A percentile compares a stretch with the other conserved stretches of the same genome.
Conservation (phyloP, 2,888 invertebrate genomes). For the Mythimna pallens region DNA sequence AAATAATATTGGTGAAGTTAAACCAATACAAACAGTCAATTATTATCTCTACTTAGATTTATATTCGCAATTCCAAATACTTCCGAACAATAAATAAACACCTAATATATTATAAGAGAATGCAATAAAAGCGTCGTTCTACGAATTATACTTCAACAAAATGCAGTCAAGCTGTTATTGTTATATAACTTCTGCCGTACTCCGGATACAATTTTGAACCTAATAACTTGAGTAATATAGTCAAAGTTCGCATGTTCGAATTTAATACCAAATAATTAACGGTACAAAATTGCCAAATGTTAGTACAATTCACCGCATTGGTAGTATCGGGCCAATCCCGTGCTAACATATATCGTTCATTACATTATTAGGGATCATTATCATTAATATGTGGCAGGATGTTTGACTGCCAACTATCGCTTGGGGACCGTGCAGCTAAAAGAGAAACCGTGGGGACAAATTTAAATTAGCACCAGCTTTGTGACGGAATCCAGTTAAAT, state of each 20-base stretch:
- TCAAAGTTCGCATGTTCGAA: conserved; percentile 37
- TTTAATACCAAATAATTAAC: conserved; percentile 65
- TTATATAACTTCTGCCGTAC: conserved; percentile 36
- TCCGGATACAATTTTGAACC: conserved; percentile 51
- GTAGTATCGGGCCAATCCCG: conserved; percentile 57
- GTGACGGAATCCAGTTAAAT: conserved; percentile 3
- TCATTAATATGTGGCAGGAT: conserved; percentile 51
- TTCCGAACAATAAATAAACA: conserved; percentile 50
- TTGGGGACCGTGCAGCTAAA: conserved; percentile 36
- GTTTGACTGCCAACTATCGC: conserved; percentile 58
- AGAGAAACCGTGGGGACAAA: conserved; percentile 24
- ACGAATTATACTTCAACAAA: conserved; percentile 61
- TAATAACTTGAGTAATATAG: conserved; percentile 48
- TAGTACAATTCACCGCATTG: conserved; percentile 64
- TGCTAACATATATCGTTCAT: conserved; percentile 45
- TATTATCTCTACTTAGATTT: conserved; percentile 6
- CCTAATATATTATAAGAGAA: conserved; percentile 49
- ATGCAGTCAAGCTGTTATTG: conserved; percentile 54
- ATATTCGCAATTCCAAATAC: conserved; percentile 18
- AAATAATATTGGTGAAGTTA: not conserved
- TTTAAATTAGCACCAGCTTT: conserved; percentile 38
- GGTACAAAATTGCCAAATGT: conserved; percentile 58
- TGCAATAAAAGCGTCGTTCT: conserved; percentile 54
- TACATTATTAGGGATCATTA: conserved; percentile 61
- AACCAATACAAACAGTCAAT: not conserved